Base-by-base conservation (phyloP, 1,140 invertebrate genomes). In the Venturia canescens region DNA sequence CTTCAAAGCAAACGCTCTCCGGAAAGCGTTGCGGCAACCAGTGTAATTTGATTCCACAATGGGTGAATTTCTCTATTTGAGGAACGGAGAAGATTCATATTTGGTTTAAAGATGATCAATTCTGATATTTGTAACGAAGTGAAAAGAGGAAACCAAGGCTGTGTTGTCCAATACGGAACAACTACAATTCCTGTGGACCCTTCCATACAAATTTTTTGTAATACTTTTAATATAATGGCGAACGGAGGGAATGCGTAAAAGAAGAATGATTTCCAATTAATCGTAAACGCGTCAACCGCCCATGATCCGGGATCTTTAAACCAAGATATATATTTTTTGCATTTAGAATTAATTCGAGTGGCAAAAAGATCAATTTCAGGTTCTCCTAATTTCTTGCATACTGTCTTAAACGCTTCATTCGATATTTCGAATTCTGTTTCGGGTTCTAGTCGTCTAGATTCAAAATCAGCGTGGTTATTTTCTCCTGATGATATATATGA, bases 21-120 rank as follows among this genome's bases (percentile, higher is more conserved):
- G 63, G 84, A 86, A 78, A 86, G 83, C 5, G 79, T 7, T 31
- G 75, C 83, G 80, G 78, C 83, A 57, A 71, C 86, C 84, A 86
- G 81, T 80, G 86, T 80, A 86, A 87, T 81, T 29, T 7, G 21
- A 18, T 34, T 31, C 74, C 74, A 76, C 29, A 76, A 21, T 29
- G 74, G 74, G 23, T 76, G 74, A 6, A 29, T 29, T 38, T 38
- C 13, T 53, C 74, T 76, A 16, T 76, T 11, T 9, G 31, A 84
- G 53, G 78, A 80, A 18, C n/a, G 9, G 15, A 76, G 66, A 13
- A 80, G 34, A 15, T 80, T 80, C 11, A 0, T 15, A 72, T 71
- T 72, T 0, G 67, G 79, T 27, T 63, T 66, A 23, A 80, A 80
- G 79, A 31, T 86, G 57, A 80, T 21, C 15, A 71, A 60, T 34